Percentiles rank a stretch among this genome's conserved stretches.
These are phyloP conservation scores for Hiodon tergisus DNA, from an alignment of 2,113 vertebrate species.

Conservation along the genomic window DNA sequence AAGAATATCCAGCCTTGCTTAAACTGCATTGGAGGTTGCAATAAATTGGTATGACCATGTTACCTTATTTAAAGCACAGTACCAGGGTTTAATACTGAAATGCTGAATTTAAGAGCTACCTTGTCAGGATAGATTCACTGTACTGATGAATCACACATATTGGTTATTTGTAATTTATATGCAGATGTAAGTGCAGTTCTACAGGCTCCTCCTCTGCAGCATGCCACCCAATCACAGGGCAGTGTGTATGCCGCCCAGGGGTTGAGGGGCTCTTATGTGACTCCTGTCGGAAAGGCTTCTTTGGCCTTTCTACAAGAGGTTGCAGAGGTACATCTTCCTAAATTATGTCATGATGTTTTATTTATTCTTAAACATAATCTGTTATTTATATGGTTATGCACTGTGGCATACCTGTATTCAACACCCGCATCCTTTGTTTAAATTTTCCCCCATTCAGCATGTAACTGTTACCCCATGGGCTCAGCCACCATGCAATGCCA, in stretches of 20 bases:
- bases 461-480: conserved; percentile 84
- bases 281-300: conserved; percentile 73
- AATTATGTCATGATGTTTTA: background rate
- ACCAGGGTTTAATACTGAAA: too few species aligned
- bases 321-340: conserved; percentile 70
- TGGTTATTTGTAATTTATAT: background rate
- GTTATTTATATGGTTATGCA: background rate
- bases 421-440: too few species aligned
- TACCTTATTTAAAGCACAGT: too few species aligned
- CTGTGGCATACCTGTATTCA: background rate
- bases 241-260: conserved; percentile 76
- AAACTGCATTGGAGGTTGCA: too few species aligned
- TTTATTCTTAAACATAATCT: background rate
- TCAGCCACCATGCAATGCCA: conserved; percentile 73
- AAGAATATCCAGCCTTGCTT: too few species aligned
- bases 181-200: conserved; percentile 79
- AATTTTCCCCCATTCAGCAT: conserved; percentile 56
- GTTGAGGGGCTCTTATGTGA: conserved; percentile 70
- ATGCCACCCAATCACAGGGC: conserved; percentile 73
- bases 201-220: conserved; percentile 60
- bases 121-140: background rate
- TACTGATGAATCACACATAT: background rate
- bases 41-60: too few species aligned
- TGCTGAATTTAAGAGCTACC: background rate
- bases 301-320: conserved; percentile 79